Conservation (phyloP, 2,113 vertebrate species). For the Eretmochelys imbricata region DNA sequence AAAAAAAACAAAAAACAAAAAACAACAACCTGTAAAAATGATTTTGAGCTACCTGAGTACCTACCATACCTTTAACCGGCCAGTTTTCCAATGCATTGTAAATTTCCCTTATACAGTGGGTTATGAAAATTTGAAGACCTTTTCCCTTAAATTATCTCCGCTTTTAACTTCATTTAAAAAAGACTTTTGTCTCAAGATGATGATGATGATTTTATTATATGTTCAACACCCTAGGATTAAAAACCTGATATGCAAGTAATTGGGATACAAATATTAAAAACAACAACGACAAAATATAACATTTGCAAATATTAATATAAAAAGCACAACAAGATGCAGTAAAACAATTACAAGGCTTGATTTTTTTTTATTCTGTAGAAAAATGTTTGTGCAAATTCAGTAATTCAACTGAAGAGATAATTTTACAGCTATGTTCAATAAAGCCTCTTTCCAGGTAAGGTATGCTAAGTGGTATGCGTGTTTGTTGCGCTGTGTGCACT, state of each 20-base stretch:
- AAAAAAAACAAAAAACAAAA: conserved; percentile 82
- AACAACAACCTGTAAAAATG: conserved; percentile 85
- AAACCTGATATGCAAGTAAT: conserved; percentile 90
- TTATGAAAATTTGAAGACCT: conserved; percentile 88
- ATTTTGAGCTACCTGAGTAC: conserved; percentile 91
- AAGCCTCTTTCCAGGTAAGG: conserved; percentile 91
- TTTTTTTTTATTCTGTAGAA: conserved; percentile 83
- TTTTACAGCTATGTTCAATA: conserved; percentile 93
- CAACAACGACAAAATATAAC: conserved; percentile 74
- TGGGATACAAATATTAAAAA: conserved; percentile 88
- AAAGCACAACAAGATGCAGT: conserved; percentile 90
- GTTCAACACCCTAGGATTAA: conserved; percentile 79
- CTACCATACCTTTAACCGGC: conserved; percentile 89
- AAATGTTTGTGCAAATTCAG: conserved; percentile 87
- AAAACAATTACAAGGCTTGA: conserved; percentile 82
- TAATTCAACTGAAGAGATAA: conserved; percentile 85
- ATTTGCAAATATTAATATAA: conserved; percentile 89
- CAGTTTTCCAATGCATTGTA: conserved; percentile 92
- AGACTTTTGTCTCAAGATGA: conserved; percentile 82
- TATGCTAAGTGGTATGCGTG: conserved; percentile 79
- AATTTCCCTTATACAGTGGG: conserved; percentile 90
- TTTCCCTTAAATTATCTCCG: conserved; percentile 91
- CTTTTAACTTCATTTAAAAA: conserved; percentile 85
- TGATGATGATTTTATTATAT: conserved; percentile 75
- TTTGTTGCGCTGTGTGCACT: conserved; percentile 73